Base-by-base conservation (phyloP, 2,797 vertebrate genomes). In the Toxotes lorentzi region DNA sequence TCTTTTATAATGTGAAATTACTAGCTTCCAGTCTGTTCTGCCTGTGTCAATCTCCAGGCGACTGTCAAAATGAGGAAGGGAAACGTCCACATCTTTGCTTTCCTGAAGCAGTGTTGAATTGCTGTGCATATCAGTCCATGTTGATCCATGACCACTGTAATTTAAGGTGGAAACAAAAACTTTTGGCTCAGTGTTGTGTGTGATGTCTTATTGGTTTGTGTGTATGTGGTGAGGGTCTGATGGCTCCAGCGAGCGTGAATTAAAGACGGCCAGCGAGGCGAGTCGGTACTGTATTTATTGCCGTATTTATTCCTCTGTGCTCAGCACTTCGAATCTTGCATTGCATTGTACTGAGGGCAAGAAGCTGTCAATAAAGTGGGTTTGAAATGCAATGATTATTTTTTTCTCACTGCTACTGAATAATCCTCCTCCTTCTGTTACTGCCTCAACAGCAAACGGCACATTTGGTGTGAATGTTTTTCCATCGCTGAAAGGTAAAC, bases 231-330 rank as follows among this genome's bases (percentile, higher is more conserved):
- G 76, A 81, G 80, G 77, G 40, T 90, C 69, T 67, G 82, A 75
- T 5, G 69, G 78, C 77, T 78, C 81, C 70, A 32, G 83, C 7
- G 57, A 79, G 72, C 27, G 57, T 79, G 85, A 81, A 56, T 58
- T 79, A 57, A 79, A 80, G 61, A 58, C 4, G 62, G 75, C 82
- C 69, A 56, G 72, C 17, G 60, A 74, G 81, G 76, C 45, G 51
- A 78, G 85, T 88, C 61, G 35, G 82, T 88, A 77, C 86, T 92
- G 83, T 91, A 91, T 87, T 89, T 92, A 89, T 87, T 86, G 89
- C 84, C 62, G 73, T 91, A 86, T 92, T 86, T 85, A 87, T 88
- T 89, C 89, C 60, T 88, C 84, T 87, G 81, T 85, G 81, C 86
- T 86, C 86, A 51, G 78, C 81, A 86, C 85, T 74, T 90, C 70